These are phyloP conservation scores for Melanerpes aurifrons DNA, from an alignment of 2,113 vertebrate species.

Conservation along the genomic window DNA sequence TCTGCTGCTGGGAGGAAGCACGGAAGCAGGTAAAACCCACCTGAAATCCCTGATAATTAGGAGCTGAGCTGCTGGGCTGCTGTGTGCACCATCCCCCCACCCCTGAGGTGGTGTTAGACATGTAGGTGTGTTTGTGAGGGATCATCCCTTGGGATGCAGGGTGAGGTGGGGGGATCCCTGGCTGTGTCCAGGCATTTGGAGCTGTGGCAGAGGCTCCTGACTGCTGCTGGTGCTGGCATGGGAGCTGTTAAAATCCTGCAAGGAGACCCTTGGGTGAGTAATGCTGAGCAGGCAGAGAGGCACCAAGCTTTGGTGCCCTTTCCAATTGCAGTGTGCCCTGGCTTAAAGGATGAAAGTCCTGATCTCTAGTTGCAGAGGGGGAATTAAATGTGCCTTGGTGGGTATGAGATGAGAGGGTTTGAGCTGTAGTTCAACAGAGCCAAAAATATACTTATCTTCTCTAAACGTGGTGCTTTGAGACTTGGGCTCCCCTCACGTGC, in stretches of 20 bases:
- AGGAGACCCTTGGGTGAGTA: background rate
- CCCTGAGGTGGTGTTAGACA: background rate
- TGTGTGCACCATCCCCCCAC: background rate
- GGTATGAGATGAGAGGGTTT: background rate
- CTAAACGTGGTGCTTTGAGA: rapidly evolving
- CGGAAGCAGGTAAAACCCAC: background rate
- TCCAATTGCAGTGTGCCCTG: background rate
- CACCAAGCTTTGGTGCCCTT: background rate
- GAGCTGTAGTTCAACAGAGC: background rate
- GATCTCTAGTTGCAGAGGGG: background rate
- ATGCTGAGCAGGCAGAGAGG: background rate
- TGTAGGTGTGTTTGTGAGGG: background rate
- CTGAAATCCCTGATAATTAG: background rate
- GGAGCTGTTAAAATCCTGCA: conserved; percentile 1
- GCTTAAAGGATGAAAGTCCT: conserved; percentile 15
- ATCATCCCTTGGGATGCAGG: background rate
- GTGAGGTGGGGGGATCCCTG: background rate
- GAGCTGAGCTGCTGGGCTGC: background rate
- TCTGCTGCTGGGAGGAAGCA: background rate
- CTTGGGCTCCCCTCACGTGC: too few species aligned
- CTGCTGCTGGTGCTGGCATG: background rate
- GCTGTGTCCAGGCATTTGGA: background rate
- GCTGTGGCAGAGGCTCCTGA: background rate
- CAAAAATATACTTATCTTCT: background rate
- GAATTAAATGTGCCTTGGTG: background rate